Percentiles rank a stretch among this genome's conserved stretches.
phyloP scores from a whole-genome alignment of 1,140 invertebrate genomes.

The Riptortus pedestris region DNA sequence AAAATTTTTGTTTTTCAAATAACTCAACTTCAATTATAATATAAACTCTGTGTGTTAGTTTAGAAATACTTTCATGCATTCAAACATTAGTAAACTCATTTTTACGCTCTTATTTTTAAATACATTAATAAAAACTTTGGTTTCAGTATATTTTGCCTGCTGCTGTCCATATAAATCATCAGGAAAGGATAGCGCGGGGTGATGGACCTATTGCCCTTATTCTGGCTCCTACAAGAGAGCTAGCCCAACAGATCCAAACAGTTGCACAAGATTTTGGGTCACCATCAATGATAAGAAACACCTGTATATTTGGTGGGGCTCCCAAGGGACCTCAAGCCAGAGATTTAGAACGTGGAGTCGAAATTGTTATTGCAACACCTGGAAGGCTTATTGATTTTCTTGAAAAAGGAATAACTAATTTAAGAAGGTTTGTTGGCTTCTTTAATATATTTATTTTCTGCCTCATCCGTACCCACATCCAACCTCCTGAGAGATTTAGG shows the following conservation, averaged over 20 bases:
- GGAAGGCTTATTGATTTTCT: slow-evolving; percentile 83
- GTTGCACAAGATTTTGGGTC: slow-evolving; percentile 64
- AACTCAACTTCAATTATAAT: no score
- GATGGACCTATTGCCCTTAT: slow-evolving; percentile 68
- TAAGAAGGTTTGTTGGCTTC: slow-evolving; percentile 42
- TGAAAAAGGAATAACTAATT: slow-evolving; percentile 73
- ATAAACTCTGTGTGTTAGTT: no score
- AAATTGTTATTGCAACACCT: slow-evolving; percentile 79
- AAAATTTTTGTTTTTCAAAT: no score
- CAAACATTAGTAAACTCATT: no score
- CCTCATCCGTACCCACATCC: no score
- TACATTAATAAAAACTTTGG: no score
- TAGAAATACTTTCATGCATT: no score
- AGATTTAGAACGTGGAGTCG: slow-evolving; percentile 67
- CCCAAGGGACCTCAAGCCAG: slow-evolving; percentile 63
- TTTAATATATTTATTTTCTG: no score
- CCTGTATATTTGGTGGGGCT: slow-evolving; percentile 84
- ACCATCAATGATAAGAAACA: slow-evolving; percentile 61
- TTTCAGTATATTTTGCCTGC: slow-evolving; percentile 43
- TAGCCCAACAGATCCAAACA: slow-evolving; percentile 67
- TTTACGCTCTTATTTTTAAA: background rate
- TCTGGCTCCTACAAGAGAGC: slow-evolving; percentile 68
- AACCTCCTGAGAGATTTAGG: no score
- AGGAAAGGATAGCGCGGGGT: slow-evolving; percentile 50
- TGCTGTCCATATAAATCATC: slow-evolving; percentile 65